Evolutionary conservation across 2,888 invertebrate genomes (phyloP).

Genomic region (Coecobrya sp.): DNA sequence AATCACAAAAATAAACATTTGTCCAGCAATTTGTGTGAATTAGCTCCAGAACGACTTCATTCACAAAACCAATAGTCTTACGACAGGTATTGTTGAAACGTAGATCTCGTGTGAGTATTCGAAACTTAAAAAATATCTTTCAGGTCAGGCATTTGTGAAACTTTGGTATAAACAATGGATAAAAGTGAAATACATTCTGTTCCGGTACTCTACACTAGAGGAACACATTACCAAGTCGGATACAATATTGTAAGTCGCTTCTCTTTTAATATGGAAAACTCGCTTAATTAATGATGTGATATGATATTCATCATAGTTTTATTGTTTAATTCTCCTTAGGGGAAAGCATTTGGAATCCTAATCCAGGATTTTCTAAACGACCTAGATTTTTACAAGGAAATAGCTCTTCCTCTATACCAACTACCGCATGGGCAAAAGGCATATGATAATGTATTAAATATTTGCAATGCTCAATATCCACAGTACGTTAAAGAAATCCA

Average conservation of each 20-base stretch:
- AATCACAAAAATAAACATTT: no score
- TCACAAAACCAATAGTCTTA: no score
- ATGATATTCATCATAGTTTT: conserved; percentile 21
- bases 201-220: conserved; percentile 93
- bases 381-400: conserved; percentile 90
- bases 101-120: no score
- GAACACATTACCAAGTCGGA: conserved; percentile 95
- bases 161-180: neutral
- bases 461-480: conserved; percentile 92
- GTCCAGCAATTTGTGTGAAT: no score
- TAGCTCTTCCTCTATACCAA: conserved; percentile 92
- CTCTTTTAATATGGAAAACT: neutral
- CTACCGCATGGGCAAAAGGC: conserved; percentile 91
- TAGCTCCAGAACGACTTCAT: no score
- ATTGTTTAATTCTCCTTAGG: conserved; percentile 89
- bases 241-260: conserved; percentile 89
- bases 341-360: conserved; percentile 92
- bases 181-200: conserved; percentile 87
- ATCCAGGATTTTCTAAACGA: conserved; percentile 91
- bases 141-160: no score
- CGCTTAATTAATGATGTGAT: no score
- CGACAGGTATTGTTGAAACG: no score
- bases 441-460: conserved; percentile 92
- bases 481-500: conserved; percentile 94
- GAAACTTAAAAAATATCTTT: no score